Base-by-base conservation (phyloP, 1,140 invertebrate genomes). In the Apolygus lucorum region DNA sequence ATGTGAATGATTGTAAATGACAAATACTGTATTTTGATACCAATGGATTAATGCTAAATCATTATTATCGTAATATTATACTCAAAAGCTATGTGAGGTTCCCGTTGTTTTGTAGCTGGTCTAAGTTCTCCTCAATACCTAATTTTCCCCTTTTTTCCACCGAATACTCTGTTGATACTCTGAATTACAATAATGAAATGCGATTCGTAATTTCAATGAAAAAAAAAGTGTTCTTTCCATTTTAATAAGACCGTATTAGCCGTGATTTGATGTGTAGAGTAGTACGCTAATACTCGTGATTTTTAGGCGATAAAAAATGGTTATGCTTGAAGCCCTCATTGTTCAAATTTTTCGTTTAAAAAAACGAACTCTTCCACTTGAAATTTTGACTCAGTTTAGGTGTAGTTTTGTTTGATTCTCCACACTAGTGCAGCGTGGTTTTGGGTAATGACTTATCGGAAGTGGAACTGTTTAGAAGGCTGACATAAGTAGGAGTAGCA, bases 21-120 rank as follows among this genome's bases (percentile, higher is more conserved):
- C 25, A 69, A 67, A 70, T 70, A 70, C 52, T 70, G 69, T 70
- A 70, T 70, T 70, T 70, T 70, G 69, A 70, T 70, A 70, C 69
- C 69, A 67, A 66, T 64, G 59, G 29, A 69, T 29, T 69, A 69
- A 64, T 64, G 29, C 49, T 69, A 24, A 63, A 14, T 42, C 11
- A 2, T 27, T 54, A 54, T 21, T 54, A 59, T 59, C 22, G 29
- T 54, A 11, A 25, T 42, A 28, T 24, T 49, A 25, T 64, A 34
- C 1, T 70, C 42, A 67, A 42, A 24, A 62, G 21, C 49, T 62
- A 34, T 59, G 68, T 69, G 68, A 65, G 68, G 59, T 29, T 69
- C 52, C 67, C 29, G 25, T 66, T n/a, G n/a, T n/a, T 21, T 25
- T 67, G 64, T 70, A 70, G 69, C 69, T 70, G 69, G 69, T 70